Evolutionary conservation across 2,888 invertebrate genomes (phyloP), one percentile per base, ranked within the genome.

Genomic region (Desoria tigrina): DNA sequence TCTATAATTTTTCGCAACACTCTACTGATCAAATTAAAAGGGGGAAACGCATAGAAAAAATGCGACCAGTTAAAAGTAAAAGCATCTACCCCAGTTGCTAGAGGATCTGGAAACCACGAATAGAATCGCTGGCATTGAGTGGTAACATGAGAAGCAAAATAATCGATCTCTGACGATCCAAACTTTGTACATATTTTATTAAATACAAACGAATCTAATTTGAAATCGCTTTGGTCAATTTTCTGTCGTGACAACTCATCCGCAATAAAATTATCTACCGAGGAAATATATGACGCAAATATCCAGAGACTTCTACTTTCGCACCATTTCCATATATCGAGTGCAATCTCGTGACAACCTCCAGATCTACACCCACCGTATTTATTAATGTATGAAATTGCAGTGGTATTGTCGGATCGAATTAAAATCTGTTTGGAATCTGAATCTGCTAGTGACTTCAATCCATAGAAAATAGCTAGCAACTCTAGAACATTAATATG

Each of bases 361-460:
- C 7, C 11, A 14, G 62, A 62, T 14, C 54, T 32, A 16, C 61
- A 54, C 2, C 70, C 68, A 26, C 70, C 70, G 1, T 58, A 37
- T 26, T 49, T 51, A 60, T 67, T 67, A 24, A 70, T 60, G 42
- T 67, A 70, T 2, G 65, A 27, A 24, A 70, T 65, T 1, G 71
- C 65, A 1, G 64, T 63, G 16, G 55, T 64, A 53, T 56, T 66
- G 21, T 70, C 69, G 14, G 53, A 21, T 14, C 62, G 18, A 18
- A 70, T 4, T 4, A 69, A 39, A 39, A 69, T 61, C 6, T 42
- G 37, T 32, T 32, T 32, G 4, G 32, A 7, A 11, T 32, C n/a
- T 6, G 14, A 39, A 16, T 60, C 18, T 1, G 11, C 0, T 4
- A 21, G 7, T 11, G 14, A 14, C 7, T 18, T 42, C 16, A 69